Evolutionary conservation across 2,113 vertebrate genomes (phyloP).

Genomic region (Loxodonta africana): DNA sequence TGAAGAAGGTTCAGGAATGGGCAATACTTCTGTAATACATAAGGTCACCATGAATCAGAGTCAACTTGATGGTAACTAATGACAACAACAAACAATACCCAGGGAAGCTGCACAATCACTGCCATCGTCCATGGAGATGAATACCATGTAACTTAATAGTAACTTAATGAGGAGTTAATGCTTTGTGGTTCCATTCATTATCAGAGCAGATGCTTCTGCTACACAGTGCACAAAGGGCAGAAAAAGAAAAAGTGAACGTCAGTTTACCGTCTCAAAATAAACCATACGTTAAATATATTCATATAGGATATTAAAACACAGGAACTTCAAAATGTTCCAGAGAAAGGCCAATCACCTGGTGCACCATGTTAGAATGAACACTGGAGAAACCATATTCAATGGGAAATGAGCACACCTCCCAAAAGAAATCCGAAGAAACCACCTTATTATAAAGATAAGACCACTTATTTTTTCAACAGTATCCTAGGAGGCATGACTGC

Average conservation of each 20-base stretch:
- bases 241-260: conserved; percentile 29
- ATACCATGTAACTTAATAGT: neutral
- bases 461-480: neutral
- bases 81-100: conserved; percentile 27
- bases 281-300: conserved; percentile 32
- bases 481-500: neutral
- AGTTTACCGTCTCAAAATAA: conserved; percentile 23
- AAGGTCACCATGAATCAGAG: neutral
- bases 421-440: neutral
- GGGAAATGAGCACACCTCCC: neutral
- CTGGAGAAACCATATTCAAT: neutral
- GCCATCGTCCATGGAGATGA: neutral
- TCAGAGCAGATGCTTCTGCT: conserved; percentile 52
- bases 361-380: neutral
- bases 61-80: neutral
- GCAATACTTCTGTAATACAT: neutral
- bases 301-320: conserved; percentile 1
- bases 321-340: conserved; percentile 25
- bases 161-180: conserved; percentile 48
- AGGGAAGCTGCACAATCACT: neutral
- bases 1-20: neutral
- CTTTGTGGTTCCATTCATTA: conserved; percentile 11
- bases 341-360: conserved; percentile 1
- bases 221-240: conserved; percentile 15
- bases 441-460: conserved; percentile 22